These are phyloP conservation scores for Bruchidius siliquastri DNA, from an alignment of 2,888 invertebrate genomes.

Conservation along the genomic window DNA sequence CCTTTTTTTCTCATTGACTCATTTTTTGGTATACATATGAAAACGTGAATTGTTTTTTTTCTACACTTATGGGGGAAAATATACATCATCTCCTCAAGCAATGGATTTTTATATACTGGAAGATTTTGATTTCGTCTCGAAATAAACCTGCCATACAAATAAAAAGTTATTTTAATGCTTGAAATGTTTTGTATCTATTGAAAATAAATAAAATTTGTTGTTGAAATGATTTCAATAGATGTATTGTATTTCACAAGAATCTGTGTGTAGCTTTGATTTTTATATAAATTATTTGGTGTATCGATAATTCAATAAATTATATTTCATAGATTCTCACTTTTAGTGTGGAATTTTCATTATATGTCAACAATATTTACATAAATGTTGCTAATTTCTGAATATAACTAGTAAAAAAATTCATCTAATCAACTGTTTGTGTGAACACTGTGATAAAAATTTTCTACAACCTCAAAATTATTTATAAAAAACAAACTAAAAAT, in stretches of 20 bases:
- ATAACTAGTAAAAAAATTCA: too few relatives aligned
- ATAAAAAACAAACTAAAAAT: too few relatives aligned
- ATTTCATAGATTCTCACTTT: not conserved
- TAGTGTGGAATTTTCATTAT: too few relatives aligned
- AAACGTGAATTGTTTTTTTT: not conserved
- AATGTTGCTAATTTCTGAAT: too few relatives aligned
- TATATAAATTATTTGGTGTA: not conserved
- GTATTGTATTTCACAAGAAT: not conserved
- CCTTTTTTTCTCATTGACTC: not conserved
- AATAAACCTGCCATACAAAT: not conserved
- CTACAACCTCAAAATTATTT: too few relatives aligned
- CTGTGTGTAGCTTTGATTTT: not conserved
- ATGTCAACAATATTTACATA: too few relatives aligned
- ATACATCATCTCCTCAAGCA: not conserved
- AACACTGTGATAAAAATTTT: too few relatives aligned
- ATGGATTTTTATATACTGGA: not conserved
- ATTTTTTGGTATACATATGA: not conserved
- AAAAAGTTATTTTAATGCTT: not conserved
- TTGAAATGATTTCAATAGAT: not conserved
- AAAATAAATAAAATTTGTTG: not conserved
- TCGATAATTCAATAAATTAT: not conserved
- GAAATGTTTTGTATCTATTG: not conserved
- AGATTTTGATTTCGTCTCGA: not conserved
- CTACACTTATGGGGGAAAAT: not conserved
- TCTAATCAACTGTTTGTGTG: too few relatives aligned